Conservation (phyloP, 1,140 invertebrate species). For the Babylonia areolata region DNA sequence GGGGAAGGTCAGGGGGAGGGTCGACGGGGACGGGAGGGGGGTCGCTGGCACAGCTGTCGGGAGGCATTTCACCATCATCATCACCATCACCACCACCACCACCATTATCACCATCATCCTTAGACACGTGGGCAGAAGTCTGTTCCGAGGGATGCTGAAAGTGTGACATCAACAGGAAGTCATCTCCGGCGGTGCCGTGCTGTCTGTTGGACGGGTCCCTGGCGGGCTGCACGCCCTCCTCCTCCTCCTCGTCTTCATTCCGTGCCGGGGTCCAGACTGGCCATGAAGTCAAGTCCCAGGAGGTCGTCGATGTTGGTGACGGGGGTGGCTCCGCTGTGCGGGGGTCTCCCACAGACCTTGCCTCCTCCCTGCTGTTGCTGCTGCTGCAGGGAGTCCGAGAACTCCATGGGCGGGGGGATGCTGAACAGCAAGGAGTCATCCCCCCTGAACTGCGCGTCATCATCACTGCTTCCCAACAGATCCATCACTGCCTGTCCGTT, state of each 20-base stretch:
- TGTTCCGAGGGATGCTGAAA: not conserved
- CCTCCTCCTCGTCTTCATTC: too few relatives aligned
- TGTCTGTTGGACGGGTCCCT: not conserved
- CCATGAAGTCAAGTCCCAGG: constrained; percentile 13
- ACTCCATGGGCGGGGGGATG: constrained; percentile 41
- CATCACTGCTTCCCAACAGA: not conserved
- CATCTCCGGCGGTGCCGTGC: not conserved
- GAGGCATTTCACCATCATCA: too few relatives aligned
- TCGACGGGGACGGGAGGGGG: constrained; percentile 7
- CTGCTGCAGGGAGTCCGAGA: constrained; percentile 26
- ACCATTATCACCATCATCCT: not conserved
- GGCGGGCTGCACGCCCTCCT: not conserved
- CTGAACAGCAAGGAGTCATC: not conserved
- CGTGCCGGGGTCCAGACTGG: not conserved
- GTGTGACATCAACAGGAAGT: constrained; percentile 13
- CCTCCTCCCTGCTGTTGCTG: not conserved
- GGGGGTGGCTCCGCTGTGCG: too few relatives aligned
- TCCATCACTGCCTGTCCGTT: not conserved
- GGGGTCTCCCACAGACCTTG: not conserved
- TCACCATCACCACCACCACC: too few relatives aligned
- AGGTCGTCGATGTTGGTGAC: constrained; percentile 49
- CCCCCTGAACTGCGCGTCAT: too few relatives aligned
- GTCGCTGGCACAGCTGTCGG: too few relatives aligned
- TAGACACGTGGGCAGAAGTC: not conserved
- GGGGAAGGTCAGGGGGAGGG: not conserved